Conservation (phyloP, 2,797 vertebrate species). For the Rhinella marina region DNA sequence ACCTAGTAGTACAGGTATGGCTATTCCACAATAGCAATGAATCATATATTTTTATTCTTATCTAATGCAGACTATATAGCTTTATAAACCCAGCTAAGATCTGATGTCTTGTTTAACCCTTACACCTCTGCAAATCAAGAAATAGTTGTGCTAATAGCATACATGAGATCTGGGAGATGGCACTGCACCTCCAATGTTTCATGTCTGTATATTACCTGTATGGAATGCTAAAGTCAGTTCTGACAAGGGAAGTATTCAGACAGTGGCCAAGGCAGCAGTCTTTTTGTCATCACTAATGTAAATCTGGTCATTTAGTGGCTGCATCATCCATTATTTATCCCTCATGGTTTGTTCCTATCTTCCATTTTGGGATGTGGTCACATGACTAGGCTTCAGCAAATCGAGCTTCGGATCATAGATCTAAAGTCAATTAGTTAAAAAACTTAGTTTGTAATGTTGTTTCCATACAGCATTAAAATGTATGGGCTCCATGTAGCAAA, state of each 20-base stretch:
- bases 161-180: not conserved
- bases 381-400: too few species aligned
- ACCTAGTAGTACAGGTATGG: not conserved
- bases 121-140: not conserved
- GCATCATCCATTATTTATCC: too few species aligned
- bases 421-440: too few species aligned
- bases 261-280: not conserved
- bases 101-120: not conserved
- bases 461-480: too few species aligned
- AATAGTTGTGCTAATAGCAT: not conserved
- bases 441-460: too few species aligned
- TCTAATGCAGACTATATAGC: not conserved
- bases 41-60: not conserved
- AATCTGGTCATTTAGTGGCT: too few species aligned
- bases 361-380: too few species aligned
- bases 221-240: not conserved
- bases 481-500: too few species aligned
- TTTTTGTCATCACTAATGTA: too few species aligned
- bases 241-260: not conserved
- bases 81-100: not conserved
- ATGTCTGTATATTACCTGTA: not conserved
- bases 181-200: not conserved
- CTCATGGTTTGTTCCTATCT: too few species aligned
- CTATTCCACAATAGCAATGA: not conserved
- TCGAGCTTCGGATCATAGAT: too few species aligned